Conservation (phyloP, 2,113 vertebrate genomes). For the Montifringilla adamsi region DNA sequence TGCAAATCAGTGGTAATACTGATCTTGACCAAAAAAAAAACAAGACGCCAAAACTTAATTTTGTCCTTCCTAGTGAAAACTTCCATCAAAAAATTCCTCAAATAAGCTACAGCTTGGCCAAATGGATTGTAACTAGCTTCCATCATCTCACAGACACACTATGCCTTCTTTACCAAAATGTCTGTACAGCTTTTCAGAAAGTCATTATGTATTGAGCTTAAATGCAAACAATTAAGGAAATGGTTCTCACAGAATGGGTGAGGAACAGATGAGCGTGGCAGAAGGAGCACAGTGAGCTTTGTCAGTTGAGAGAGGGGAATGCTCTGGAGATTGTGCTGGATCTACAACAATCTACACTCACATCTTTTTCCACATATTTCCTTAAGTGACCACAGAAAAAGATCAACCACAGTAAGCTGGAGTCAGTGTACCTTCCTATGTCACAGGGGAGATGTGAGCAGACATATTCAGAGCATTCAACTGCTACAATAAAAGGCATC, state of each 20-base stretch:
- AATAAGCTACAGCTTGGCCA: not conserved
- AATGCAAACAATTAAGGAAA: conserved; percentile 23
- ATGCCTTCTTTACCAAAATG: not conserved
- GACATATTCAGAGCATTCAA: not conserved
- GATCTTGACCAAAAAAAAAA: not conserved
- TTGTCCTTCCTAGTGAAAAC: not conserved
- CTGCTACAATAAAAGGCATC: not conserved
- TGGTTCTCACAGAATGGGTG: not conserved
- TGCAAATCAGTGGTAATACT: not conserved
- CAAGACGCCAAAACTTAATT: not conserved
- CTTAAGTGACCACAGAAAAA: not conserved
- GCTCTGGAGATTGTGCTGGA: not conserved
- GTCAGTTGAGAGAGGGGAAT: not conserved
- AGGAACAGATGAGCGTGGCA: conserved; percentile 12
- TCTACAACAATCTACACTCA: not conserved
- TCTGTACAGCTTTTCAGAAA: not conserved
- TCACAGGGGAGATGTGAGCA: not conserved
- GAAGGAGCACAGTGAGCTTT: conserved; percentile 15
- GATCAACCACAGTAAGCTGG: not conserved
- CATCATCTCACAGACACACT: not conserved
- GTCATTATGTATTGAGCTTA: not conserved
- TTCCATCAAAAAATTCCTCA: not conserved
- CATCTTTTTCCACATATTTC: not conserved
- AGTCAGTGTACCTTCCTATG: not conserved
- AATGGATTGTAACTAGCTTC: not conserved